Conservation (phyloP, 2,113 vertebrate genomes). For the Pachypanchax playfairii region DNA sequence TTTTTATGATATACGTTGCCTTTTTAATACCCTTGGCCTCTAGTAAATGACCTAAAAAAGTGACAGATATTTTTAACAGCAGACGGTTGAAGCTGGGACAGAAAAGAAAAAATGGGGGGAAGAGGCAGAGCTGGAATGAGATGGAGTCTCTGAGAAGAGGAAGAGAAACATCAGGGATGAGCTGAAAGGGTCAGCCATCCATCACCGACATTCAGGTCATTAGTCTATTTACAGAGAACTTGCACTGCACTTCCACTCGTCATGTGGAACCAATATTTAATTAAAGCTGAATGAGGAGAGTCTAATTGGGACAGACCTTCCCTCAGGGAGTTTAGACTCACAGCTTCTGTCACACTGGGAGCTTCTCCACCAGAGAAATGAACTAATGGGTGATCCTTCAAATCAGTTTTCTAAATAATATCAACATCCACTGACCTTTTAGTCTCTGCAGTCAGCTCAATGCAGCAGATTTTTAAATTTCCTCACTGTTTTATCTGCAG, state of each 20-base stretch:
- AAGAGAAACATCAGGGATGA: slow-evolving; percentile 22
- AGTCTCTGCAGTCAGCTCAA: background rate
- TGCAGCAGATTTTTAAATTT: background rate
- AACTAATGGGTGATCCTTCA: background rate
- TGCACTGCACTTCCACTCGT: slow-evolving; percentile 40
- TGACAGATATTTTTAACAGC: background rate
- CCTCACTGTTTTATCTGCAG: too few species aligned
- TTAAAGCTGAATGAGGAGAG: slow-evolving; percentile 57
- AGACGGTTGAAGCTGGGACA: background rate
- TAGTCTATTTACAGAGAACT: slow-evolving; percentile 46
- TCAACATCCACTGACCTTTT: background rate
- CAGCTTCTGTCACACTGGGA: slow-evolving; percentile 11
- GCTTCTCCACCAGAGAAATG: background rate
- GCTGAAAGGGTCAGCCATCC: slow-evolving; percentile 22
- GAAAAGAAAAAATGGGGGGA: slow-evolving; percentile 1
- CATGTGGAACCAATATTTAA: slow-evolving; percentile 72
- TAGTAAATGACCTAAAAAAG: too few species aligned
- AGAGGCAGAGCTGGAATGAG: slow-evolving; percentile 3
- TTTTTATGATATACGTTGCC: too few species aligned
- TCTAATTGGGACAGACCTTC: slow-evolving; percentile 59
- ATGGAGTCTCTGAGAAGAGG: slow-evolving; percentile 11
- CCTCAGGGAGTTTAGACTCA: slow-evolving; percentile 38
- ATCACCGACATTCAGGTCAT: slow-evolving; percentile 40
- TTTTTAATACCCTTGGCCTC: too few species aligned
- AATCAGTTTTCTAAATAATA: background rate